phyloP scores from a whole-genome alignment of 2,113 vertebrate genomes.

The Cygnus atratus region DNA sequence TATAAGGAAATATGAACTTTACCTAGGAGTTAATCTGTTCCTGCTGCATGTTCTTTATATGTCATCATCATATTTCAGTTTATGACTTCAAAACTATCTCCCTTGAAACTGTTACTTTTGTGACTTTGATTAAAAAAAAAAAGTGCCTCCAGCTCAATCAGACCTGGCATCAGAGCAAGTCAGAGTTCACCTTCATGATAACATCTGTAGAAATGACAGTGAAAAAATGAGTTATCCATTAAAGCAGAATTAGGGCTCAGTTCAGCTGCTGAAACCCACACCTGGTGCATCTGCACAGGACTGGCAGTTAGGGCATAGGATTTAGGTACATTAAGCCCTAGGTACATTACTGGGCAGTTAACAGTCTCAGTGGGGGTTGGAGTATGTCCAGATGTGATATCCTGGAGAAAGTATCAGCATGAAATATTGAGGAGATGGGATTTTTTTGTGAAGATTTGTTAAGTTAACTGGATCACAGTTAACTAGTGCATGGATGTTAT shows the following conservation, averaged over 20 bases:
- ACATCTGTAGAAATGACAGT: neutral
- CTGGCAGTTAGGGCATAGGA: neutral
- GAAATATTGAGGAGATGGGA: neutral
- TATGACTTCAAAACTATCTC: neutral
- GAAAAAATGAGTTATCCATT: neutral
- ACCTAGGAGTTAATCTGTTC: neutral
- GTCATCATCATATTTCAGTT: neutral
- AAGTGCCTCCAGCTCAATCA: neutral
- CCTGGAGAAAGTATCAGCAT: neutral
- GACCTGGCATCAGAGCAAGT: neutral
- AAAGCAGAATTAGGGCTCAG: neutral
- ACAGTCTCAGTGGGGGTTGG: neutral
- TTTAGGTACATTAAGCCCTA: neutral
- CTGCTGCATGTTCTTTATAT: neutral
- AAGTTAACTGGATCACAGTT: neutral
- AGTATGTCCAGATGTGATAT: neutral
- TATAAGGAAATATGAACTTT: neutral
- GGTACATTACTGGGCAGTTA: neutral
- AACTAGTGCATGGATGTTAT: neutral
- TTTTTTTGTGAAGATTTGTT: neutral
- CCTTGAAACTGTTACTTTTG: neutral
- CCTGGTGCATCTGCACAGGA: neutral
- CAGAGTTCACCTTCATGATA: neutral
- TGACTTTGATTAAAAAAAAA: neutral
- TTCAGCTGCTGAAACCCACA: neutral